These are phyloP conservation scores for Telenomus remus DNA, from an alignment of 1,140 invertebrate genomes.

Conservation along the genomic window DNA sequence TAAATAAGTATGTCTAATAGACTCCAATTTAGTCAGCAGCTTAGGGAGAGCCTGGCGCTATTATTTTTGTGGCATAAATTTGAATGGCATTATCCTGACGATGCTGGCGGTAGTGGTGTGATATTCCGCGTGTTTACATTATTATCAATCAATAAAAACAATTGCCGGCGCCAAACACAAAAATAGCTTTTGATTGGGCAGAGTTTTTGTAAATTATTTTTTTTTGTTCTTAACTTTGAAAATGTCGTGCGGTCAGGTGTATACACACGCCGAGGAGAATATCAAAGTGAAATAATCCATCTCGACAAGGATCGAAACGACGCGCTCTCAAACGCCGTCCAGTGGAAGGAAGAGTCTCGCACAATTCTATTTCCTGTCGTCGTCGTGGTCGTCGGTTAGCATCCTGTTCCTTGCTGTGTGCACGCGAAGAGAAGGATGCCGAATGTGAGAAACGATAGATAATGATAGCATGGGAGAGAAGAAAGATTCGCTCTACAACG, in stretches of 20 bases:
- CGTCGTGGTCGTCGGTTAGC: slow-evolving; percentile 55
- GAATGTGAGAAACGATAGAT: slow-evolving; percentile 58
- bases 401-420: slow-evolving; percentile 54
- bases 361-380: slow-evolving; percentile 58
- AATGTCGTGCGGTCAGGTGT: slow-evolving; percentile 46
- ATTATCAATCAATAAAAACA: slow-evolving; percentile 46
- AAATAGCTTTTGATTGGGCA: slow-evolving; percentile 18
- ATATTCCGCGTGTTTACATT: slow-evolving; percentile 35
- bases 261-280: slow-evolving; percentile 13
- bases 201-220: not conserved
- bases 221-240: slow-evolving; percentile 22
- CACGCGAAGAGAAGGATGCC: slow-evolving; percentile 44
- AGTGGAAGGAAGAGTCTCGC: slow-evolving; percentile 56
- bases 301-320: slow-evolving; percentile 49
- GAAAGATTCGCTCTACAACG: slow-evolving; percentile 33
- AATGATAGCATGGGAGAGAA: slow-evolving; percentile 49
- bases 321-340: slow-evolving; percentile 54
- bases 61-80: slow-evolving; percentile 45
- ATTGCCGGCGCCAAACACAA: slow-evolving; percentile 15
- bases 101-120: not conserved
- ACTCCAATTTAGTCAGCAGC: slow-evolving; percentile 1
- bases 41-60: slow-evolving; percentile 9
- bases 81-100: slow-evolving; percentile 38
- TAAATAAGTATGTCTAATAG: slow-evolving; percentile 19
- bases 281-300: slow-evolving; percentile 50